Evolutionary conservation across 1,140 invertebrate species (phyloP), one percentile per base, ranked within the genome.

Genomic region (Oryctes rhinoceros): DNA sequence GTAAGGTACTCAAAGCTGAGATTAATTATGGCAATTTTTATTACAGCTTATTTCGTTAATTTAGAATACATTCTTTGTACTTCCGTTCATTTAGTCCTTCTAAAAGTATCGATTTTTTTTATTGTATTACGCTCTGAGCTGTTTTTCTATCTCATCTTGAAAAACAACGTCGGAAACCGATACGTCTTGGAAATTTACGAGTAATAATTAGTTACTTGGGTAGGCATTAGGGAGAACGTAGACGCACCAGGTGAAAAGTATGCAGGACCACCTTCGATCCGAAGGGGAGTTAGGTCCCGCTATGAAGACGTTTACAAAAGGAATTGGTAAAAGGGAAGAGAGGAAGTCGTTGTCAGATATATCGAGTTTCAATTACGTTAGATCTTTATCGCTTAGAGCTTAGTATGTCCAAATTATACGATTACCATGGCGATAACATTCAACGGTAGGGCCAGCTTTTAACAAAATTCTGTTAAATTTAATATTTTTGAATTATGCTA

Each of bases 161-260:
- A 71, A 71, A 71, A 71, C 6, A 20, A 20, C 13, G 20, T 74
- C 13, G 13, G 44, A 47, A 76, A 76, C 18, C 2, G 48, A 76
- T 76, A 76, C 47, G 37, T 76, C 75, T 76, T 76, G 75, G 48
- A 37, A 76, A 76, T 76, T 76, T 76, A 76, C 37, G 75, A 47
- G 75, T 49, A 49, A 49, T 49, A 76, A 76, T 76, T 71, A 71
- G 65, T 30, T 71, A 24, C 65, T 15, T 37, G 65, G 24, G 65
- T 37, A 71, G 11, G 11, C 24, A 35, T 11, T 15, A 71, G 65
- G 65, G 65, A 13, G 65, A 71, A 71, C n/a, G 24, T 37, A 24
- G 15, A 71, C 65, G 18, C 20, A 71, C 65, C 65, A 71, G 65
- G 65, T 71, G 65, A 71, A 71, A 71, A 71, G 24, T 71, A 71